phyloP scores from a whole-genome alignment of 2,113 vertebrate genomes.

The Apaloderma vittatum region DNA sequence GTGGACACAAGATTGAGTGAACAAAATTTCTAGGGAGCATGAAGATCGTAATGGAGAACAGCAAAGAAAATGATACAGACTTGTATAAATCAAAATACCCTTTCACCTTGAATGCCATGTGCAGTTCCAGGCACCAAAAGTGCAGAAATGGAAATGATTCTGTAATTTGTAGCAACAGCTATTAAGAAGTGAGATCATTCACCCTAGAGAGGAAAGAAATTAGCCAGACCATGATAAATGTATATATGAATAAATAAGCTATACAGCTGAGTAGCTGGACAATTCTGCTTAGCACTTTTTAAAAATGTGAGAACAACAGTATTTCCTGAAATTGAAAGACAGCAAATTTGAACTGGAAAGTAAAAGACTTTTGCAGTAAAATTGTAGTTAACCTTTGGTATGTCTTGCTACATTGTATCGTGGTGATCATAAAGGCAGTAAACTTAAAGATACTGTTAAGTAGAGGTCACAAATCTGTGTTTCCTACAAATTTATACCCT shows the following conservation, averaged over 20 bases:
- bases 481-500: neutral
- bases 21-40: neutral
- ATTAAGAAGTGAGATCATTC: neutral
- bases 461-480: neutral
- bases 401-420: fast-evolving
- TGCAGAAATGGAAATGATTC: neutral
- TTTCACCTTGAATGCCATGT: neutral
- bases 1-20: neutral
- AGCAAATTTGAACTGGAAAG: neutral
- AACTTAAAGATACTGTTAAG: neutral
- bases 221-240: neutral
- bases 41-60: neutral
- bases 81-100: neutral
- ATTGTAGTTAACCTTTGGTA: neutral
- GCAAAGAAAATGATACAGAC: neutral
- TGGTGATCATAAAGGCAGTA: neutral
- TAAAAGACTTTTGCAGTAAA: neutral
- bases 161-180: neutral
- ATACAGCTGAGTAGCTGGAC: neutral
- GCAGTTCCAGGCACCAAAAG: neutral
- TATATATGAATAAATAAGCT: neutral
- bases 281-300: neutral
- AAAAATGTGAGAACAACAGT: neutral
- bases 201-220: neutral
- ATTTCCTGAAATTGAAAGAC: neutral